Evolutionary conservation across 2,888 invertebrate genomes (phyloP).

Genomic region (Tipula lateralis): DNA sequence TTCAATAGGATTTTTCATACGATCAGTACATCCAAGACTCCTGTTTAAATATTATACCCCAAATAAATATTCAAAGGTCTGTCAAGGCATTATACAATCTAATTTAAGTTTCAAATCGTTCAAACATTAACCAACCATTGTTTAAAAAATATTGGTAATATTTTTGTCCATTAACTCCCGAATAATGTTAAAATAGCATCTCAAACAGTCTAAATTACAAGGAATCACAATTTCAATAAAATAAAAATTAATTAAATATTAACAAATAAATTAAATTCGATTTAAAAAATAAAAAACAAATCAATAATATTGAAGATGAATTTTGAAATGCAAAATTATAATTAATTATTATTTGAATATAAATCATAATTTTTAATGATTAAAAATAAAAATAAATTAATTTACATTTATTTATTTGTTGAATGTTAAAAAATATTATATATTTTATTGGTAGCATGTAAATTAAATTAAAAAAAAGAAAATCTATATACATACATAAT

Average conservation of each 20-base stretch:
- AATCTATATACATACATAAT: background rate
- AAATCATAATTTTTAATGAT: background rate
- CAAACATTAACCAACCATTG: background rate
- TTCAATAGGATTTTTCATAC: too few species aligned
- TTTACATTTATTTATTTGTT: conserved; percentile 11
- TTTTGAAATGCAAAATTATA: conserved; percentile 3
- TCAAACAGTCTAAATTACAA: background rate
- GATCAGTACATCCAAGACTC: too few species aligned
- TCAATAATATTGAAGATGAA: background rate
- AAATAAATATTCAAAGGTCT: too few species aligned
- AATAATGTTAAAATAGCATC: background rate
- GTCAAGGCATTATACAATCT: too few species aligned
- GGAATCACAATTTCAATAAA: conserved; percentile 12
- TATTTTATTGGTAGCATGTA: conserved; percentile 24
- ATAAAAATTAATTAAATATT: background rate
- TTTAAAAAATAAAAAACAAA: background rate
- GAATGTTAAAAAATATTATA: background rate
- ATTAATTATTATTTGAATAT: background rate
- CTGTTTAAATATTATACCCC: too few species aligned
- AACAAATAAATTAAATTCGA: too few species aligned
- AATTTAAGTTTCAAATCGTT: too few species aligned
- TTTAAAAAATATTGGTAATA: background rate
- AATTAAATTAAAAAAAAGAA: background rate
- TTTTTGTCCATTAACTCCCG: background rate
- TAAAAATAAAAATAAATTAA: background rate